These are phyloP conservation scores for Neoarius graeffei DNA, from an alignment of 2,113 vertebrate species.

Conservation along the genomic window DNA sequence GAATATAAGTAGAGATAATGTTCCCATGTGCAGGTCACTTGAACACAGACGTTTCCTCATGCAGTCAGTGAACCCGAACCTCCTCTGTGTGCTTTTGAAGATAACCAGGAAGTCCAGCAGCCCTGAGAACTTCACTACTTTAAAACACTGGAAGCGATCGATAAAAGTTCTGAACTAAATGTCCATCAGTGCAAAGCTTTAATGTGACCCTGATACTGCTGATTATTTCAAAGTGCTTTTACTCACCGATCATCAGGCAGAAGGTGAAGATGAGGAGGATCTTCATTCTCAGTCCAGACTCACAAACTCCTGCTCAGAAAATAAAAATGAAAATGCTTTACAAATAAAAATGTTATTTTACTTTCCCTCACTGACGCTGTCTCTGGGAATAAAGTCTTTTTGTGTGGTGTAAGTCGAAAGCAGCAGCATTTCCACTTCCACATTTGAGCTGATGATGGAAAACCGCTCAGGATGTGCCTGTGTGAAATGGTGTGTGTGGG, in stretches of 20 bases:
- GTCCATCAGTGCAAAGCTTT: not conserved
- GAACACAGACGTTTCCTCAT: not conserved
- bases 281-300: not conserved
- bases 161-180: not conserved
- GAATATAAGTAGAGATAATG: not conserved
- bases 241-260: not conserved
- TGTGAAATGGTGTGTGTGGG: not conserved
- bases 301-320: too few species aligned
- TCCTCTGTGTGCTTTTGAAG: constrained; percentile 4
- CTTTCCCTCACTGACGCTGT: not conserved
- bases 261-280: not conserved
- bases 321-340: not conserved
- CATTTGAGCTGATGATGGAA: not conserved
- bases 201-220: not conserved
- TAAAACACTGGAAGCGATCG: not conserved
- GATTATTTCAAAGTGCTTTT: not conserved
- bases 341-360: not conserved
- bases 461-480: not conserved
- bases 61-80: not conserved
- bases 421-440: not conserved
- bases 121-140: not conserved
- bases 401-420: not conserved
- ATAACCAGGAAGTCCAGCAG: not conserved
- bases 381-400: not conserved
- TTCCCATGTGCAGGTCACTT: not conserved